phyloP scores from a whole-genome alignment of 92 coral and sea anemone species.

The Phenganax subtilis region DNA sequence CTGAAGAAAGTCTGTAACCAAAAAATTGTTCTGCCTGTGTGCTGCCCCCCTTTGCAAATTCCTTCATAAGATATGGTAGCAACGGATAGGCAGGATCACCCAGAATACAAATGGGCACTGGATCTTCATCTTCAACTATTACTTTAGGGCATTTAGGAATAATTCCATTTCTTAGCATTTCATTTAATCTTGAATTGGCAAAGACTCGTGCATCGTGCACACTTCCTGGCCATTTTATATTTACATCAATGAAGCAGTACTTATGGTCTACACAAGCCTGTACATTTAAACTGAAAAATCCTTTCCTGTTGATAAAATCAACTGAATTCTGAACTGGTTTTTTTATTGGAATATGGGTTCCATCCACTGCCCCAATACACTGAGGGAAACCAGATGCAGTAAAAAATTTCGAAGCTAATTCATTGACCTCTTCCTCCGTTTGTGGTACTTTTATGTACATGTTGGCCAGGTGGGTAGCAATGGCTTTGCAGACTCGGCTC shows the following conservation, averaged over 20 bases:
- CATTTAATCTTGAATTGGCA: conserved; percentile 49
- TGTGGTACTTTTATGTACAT: no score
- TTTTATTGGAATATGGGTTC: no score
- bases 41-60: conserved; percentile 52
- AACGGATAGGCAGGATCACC: conserved; percentile 58
- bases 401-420: no score
- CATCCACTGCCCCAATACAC: no score
- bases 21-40: conserved; percentile 53
- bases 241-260: conserved; percentile 55
- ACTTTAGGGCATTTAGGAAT: conserved; percentile 42
- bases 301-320: conserved; percentile 8
- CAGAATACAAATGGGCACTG: conserved; percentile 46
- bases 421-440: no score
- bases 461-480: no score
- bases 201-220: conserved; percentile 56
- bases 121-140: conserved; percentile 21
- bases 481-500: no score
- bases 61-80: conserved; percentile 56
- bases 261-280: conserved; percentile 50
- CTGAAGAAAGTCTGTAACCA: conserved; percentile 49
- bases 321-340: no score
- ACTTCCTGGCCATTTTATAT: conserved; percentile 59
- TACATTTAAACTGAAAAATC: conserved; percentile 41
- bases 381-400: no score
- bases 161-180: conserved; percentile 34